phyloP scores from a whole-genome alignment of 2,888 invertebrate species.

The Agrilus mali region DNA sequence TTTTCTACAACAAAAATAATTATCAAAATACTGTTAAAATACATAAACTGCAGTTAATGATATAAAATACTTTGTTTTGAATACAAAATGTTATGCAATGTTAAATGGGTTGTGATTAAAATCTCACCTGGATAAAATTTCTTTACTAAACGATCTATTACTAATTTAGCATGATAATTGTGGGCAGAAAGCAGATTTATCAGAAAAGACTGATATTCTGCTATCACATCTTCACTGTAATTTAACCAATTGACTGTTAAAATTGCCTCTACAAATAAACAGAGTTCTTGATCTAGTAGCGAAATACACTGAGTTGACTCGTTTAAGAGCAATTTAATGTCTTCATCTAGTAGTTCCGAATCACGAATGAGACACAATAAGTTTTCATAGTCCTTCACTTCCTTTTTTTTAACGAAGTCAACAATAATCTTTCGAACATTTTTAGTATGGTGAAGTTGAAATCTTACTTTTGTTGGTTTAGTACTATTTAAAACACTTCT shows the following conservation, averaged over 20 bases:
- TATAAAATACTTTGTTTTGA: background rate
- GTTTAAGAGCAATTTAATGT: slow-evolving; percentile 40
- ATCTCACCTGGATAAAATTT: slow-evolving; percentile 45
- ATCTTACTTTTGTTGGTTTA: slow-evolving; percentile 26
- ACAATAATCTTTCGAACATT: slow-evolving; percentile 36
- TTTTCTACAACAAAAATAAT: slow-evolving; percentile 16
- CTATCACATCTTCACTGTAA: slow-evolving; percentile 35
- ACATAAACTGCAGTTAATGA: background rate
- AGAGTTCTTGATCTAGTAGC: slow-evolving; percentile 42
- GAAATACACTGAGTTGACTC: slow-evolving; percentile 46
- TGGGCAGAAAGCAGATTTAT: slow-evolving; percentile 57
- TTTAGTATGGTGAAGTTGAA: slow-evolving; percentile 35
- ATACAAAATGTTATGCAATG: background rate
- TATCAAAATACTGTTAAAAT: slow-evolving; percentile 11
- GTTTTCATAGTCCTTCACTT: slow-evolving; percentile 37
- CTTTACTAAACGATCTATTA: slow-evolving; percentile 46
- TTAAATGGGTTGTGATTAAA: background rate
- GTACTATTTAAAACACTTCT: slow-evolving; percentile 10
- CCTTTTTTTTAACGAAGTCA: slow-evolving; percentile 30
- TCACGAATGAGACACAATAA: slow-evolving; percentile 39
- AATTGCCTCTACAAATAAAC: slow-evolving; percentile 46
- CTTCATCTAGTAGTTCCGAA: slow-evolving; percentile 40
- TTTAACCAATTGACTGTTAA: slow-evolving; percentile 46
- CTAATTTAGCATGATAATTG: slow-evolving; percentile 47
- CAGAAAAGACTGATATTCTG: slow-evolving; percentile 49